Percentiles rank a stretch among this genome's conserved stretches.
Evolutionary conservation across 2,797 vertebrate species (phyloP).

Genomic region (Lagorchestes hirsutus): DNA sequence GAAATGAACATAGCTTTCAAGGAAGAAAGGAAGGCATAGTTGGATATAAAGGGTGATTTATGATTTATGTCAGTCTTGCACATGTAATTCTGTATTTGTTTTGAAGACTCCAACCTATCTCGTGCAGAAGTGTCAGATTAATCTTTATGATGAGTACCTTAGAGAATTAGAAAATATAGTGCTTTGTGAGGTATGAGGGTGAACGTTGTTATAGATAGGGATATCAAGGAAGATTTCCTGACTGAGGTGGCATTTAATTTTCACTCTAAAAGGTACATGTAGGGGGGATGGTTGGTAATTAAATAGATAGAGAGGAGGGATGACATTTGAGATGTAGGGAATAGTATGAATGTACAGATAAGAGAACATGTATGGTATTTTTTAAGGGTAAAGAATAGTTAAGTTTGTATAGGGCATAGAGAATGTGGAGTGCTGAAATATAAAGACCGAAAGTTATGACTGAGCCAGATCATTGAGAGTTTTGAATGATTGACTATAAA

Average conservation of each 20-base stretch:
- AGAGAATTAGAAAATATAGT: constrained; percentile 1
- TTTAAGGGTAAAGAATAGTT: not conserved
- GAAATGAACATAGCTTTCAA: not conserved
- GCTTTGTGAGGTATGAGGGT: not conserved
- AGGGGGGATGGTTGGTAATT: not conserved
- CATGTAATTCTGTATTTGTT: not conserved
- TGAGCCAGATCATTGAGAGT: not conserved
- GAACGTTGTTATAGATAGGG: not conserved
- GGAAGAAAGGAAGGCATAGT: not conserved
- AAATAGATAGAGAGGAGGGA: not conserved
- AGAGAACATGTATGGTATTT: not conserved
- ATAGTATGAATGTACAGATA: not conserved
- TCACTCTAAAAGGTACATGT: not conserved
- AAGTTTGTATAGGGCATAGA: not conserved
- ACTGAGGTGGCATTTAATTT: not conserved
- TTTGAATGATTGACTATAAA: not conserved
- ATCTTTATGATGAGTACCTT: not conserved
- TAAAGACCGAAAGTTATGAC: not conserved
- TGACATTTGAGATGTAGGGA: not conserved
- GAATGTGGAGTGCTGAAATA: not conserved
- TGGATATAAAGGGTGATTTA: not conserved
- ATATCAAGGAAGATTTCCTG: not conserved
- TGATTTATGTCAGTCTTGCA: not conserved
- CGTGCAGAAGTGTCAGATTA: not conserved
- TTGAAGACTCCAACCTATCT: not conserved